These are phyloP conservation scores for Rhagoletis zephyria DNA, from an alignment of 1,140 invertebrate species.

Conservation along the genomic window DNA sequence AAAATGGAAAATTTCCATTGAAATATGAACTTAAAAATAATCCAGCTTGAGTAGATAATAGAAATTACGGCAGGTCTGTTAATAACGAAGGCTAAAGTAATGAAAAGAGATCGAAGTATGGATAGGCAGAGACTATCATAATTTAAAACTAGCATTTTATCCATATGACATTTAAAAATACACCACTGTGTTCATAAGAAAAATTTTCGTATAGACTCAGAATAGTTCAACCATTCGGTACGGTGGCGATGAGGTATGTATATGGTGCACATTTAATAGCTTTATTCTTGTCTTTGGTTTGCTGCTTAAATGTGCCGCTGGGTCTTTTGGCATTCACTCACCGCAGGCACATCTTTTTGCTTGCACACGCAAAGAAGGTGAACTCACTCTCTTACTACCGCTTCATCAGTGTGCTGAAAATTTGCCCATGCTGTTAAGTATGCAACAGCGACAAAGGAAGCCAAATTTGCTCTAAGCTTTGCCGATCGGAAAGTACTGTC, in stretches of 20 bases:
- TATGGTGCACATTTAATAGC: slow-evolving; percentile 24
- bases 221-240: background rate
- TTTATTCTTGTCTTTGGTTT: slow-evolving; percentile 50
- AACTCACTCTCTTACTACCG: background rate
- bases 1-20: background rate
- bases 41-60: too few species aligned
- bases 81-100: too few species aligned
- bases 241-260: background rate
- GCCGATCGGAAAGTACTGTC: background rate
- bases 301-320: slow-evolving; percentile 38
- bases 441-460: background rate
- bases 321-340: slow-evolving; percentile 6
- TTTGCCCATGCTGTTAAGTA: background rate
- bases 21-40: background rate
- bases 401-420: background rate
- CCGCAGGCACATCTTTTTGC: slow-evolving; percentile 36
- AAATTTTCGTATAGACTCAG: too few species aligned
- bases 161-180: too few species aligned
- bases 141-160: background rate
- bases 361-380: background rate
- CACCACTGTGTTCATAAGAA: background rate
- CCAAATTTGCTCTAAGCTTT: background rate
- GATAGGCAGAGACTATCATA: background rate
- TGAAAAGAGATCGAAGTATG: background rate
- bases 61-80: too few species aligned